Evolutionary conservation across 2,113 vertebrate species (phyloP), one percentile per base, ranked within the genome.

Genomic region (Recurvirostra avosetta): DNA sequence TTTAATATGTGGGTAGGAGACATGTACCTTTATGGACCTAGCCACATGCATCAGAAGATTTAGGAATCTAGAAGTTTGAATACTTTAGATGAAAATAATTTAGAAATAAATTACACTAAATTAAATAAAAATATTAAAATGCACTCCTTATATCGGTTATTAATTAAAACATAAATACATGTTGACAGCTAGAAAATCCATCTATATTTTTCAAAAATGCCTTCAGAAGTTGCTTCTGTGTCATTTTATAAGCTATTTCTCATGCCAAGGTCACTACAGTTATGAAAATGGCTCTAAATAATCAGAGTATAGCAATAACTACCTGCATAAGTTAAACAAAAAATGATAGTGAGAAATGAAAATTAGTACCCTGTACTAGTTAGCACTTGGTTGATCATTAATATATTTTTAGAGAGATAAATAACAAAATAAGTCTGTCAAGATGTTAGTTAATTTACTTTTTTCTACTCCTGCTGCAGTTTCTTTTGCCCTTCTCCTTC

Each of bases 61-160:
- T 38, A 56, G 11, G 40, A 34, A 66, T 30, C 30, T 50, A 43
- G 7, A 79, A 30, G 19, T 40, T 27, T 45, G 9, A 56, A 66
- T 55, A 76, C 5, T 49, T 67, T 14, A 7, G 3, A 32, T 80
- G 4, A 87, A 87, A 83, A 67, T 38, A 67, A 55, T 40, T 50
- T 34, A 66, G 34, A 76, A 88, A 34, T 18, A 62, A 79, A 41
- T 30, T 49, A 12, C 2, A 26, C 2, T 63, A 45, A 58, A 23
- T 30, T 40, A 50, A 50, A 59, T 7, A 55, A 13, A 4, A 73
- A 20, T 3, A 61, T 20, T n/a, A 29, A 76, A 76, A 90, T n/a
- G 0, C 4, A 23, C 4, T 21, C 26, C 3, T 72, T 62, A 10
- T 10, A 2, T 34, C 58, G 36, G 14, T 23, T 61, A 41, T 72